Evolutionary conservation across 2,113 vertebrate species (phyloP).

Genomic region (Mus spicilegus): DNA sequence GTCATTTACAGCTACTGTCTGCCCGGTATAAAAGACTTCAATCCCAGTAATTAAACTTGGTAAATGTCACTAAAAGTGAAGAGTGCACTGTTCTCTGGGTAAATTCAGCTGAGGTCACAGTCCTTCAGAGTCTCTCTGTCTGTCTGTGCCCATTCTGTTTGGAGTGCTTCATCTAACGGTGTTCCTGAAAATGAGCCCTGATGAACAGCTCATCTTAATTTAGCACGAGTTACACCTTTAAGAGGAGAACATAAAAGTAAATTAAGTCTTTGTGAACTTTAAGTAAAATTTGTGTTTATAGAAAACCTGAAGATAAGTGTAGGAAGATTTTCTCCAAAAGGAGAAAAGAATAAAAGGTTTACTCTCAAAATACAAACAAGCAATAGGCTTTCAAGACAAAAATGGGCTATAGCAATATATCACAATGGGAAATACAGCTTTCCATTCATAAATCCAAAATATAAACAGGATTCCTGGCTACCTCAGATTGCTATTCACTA

Average conservation of each 20-base stretch:
- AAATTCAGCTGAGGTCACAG: not conserved
- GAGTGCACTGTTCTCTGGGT: not conserved
- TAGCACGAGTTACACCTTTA: not conserved
- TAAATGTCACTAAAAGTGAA: not conserved
- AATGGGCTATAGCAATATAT: not conserved
- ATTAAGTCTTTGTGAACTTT: constrained; percentile 21
- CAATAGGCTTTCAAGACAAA: constrained; percentile 14
- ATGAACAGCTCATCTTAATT: constrained; percentile 33
- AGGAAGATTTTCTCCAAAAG: not conserved
- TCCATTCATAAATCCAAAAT: not conserved
- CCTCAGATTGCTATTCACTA: not conserved
- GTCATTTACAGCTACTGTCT: not conserved
- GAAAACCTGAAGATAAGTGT: constrained; percentile 23
- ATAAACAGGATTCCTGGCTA: not conserved
- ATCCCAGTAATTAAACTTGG: not conserved
- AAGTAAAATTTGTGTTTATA: constrained; percentile 24
- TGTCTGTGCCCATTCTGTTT: not conserved
- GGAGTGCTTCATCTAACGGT: not conserved
- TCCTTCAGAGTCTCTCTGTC: not conserved
- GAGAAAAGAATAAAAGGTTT: not conserved
- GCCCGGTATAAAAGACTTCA: not conserved
- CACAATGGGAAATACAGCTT: not conserved
- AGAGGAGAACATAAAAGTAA: not conserved
- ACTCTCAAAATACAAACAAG: constrained; percentile 37
- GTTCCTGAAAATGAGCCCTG: constrained; percentile 43